phyloP scores from a whole-genome alignment of 2,113 vertebrate genomes.

The Arizona elegans region DNA sequence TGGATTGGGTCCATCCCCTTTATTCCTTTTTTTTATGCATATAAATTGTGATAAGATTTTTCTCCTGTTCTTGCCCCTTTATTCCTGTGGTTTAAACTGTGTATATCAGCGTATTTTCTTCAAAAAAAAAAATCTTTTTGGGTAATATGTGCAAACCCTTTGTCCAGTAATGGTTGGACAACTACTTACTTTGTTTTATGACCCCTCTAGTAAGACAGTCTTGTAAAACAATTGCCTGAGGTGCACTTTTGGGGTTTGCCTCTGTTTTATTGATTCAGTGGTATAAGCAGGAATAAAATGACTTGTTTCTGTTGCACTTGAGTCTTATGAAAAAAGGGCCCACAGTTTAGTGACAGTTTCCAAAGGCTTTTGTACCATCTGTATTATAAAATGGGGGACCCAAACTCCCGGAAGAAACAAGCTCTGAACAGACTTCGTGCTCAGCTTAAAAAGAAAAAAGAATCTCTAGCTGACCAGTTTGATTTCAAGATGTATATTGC shows the following conservation, averaged over 20 bases:
- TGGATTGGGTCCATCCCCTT: conserved; percentile 71
- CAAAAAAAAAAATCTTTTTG: conserved; percentile 49
- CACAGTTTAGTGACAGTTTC: conserved; percentile 76
- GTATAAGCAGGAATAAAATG: conserved; percentile 73
- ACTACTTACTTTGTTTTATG: conserved; percentile 66
- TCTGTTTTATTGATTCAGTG: conserved; percentile 70
- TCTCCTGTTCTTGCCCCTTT: conserved; percentile 43
- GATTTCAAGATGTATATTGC: conserved; percentile 99
- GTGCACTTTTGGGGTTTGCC: conserved; percentile 70
- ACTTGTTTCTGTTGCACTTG: conserved; percentile 83
- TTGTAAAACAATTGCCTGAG: conserved; percentile 67
- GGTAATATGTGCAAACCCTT: conserved; percentile 44
- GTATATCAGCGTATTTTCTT: conserved; percentile 58
- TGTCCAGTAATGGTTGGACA: conserved; percentile 69
- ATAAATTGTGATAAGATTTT: conserved; percentile 66
- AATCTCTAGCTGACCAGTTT: conserved; percentile 99
- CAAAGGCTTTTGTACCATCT: conserved; percentile 81
- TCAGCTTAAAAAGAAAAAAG: conserved; percentile 99
- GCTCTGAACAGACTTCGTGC: conserved; percentile 98
- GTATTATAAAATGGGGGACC: conserved; percentile 94
- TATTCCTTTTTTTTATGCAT: conserved; percentile 70
- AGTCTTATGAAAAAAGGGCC: conserved; percentile 78
- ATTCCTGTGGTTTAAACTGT: conserved; percentile 63
- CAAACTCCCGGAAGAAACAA: conserved; percentile 98
- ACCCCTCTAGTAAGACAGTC: conserved; percentile 67